These are phyloP conservation scores for Betta splendens DNA, from an alignment of 2,797 vertebrate species.

Conservation along the genomic window DNA sequence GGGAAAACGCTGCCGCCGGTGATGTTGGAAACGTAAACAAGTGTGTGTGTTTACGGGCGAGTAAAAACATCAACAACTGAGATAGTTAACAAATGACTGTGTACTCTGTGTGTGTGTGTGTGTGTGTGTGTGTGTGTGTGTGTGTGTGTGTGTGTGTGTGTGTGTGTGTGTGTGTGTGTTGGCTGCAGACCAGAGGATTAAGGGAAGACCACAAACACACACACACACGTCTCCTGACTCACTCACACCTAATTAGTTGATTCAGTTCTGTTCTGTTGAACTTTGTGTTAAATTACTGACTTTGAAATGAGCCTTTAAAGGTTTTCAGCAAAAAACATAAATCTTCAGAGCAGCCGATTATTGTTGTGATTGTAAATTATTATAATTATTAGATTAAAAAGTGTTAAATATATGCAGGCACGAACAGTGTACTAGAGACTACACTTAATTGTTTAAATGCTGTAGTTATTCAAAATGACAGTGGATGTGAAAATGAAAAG, in stretches of 20 bases:
- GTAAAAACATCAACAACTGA: conserved; percentile 73
- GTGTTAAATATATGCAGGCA: too few species aligned
- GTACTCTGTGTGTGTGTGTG: conserved; percentile 52
- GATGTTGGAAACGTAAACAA: conserved; percentile 78
- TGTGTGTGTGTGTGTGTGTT: conserved; percentile 32
- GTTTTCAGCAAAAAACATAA: too few species aligned
- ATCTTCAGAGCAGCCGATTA: too few species aligned
- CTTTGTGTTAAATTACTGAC: conserved; percentile 28
- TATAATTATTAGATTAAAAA: too few species aligned
- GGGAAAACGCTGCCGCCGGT: conserved; percentile 56
- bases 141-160: conserved; percentile 2
- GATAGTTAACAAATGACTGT: conserved; percentile 66
- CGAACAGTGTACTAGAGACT: too few species aligned
- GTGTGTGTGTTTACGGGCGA: conserved; percentile 66
- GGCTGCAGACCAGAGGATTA: conserved; percentile 43
- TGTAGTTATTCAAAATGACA: too few species aligned
- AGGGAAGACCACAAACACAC: conserved; percentile 39
- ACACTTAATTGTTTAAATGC: too few species aligned
- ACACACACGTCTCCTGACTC: conserved; percentile 5
- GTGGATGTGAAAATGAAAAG: neutral
- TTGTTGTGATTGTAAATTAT: too few species aligned
- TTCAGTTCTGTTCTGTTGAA: conserved; percentile 29
- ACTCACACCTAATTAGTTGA: conserved; percentile 32
- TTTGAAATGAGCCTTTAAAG: conserved; percentile 40
- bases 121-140: conserved; percentile 27